A percentile compares a stretch with the other conserved stretches of the same genome.
phyloP scores from a whole-genome alignment of 2,113 vertebrate species.

The human region DNA sequence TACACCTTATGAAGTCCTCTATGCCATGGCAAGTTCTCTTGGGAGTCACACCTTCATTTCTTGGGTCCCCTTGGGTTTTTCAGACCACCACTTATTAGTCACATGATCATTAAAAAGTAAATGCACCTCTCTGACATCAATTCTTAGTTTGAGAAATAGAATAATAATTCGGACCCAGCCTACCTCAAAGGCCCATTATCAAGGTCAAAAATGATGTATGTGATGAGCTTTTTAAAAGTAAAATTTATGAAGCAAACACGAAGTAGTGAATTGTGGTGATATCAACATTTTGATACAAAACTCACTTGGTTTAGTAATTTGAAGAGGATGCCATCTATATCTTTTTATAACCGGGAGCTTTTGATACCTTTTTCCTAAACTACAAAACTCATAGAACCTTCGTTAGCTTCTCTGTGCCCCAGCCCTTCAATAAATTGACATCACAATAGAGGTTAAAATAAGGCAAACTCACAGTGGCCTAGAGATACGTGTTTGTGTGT shows the following conservation, averaged over 20 bases:
- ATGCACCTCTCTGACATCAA: neutral
- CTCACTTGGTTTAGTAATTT: neutral
- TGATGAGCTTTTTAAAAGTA: neutral
- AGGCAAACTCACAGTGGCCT: slow-evolving; percentile 5
- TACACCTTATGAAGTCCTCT: neutral
- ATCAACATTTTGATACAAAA: neutral
- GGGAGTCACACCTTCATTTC: neutral
- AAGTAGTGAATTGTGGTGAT: neutral
- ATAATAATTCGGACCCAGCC: neutral
- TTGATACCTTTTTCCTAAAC: neutral
- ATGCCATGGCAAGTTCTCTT: neutral
- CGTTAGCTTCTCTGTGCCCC: rapidly evolving
- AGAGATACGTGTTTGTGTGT: slow-evolving; percentile 62
- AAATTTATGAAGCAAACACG: neutral
- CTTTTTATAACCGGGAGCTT: neutral
- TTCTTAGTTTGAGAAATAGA: neutral
- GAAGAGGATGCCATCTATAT: neutral
- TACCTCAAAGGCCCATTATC: neutral
- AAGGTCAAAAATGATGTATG: neutral
- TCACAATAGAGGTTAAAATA: slow-evolving; percentile 8
- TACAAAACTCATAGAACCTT: neutral
- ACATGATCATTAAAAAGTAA: neutral
- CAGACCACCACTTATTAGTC: neutral
- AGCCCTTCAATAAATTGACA: neutral
- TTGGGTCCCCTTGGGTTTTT: neutral